phyloP scores from a whole-genome alignment of 2,888 invertebrate genomes.

The Epinotia bilunana region DNA sequence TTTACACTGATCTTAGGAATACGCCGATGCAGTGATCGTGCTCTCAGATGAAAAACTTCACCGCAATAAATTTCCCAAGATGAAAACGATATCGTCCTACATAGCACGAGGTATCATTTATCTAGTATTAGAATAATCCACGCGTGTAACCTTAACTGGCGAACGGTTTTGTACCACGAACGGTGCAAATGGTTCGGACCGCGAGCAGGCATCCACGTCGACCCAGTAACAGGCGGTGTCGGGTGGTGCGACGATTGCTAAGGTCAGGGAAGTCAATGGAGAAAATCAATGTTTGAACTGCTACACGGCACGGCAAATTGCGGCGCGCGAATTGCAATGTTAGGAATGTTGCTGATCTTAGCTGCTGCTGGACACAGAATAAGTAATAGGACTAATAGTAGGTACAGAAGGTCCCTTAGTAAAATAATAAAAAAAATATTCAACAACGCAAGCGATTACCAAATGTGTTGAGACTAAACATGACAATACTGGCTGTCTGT shows the following conservation, averaged over 20 bases:
- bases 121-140: slow-evolving; percentile 63
- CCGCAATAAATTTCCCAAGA: slow-evolving; percentile 40
- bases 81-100: slow-evolving; percentile 58
- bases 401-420: too few relatives aligned
- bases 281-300: slow-evolving; percentile 52
- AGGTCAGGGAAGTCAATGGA: slow-evolving; percentile 53
- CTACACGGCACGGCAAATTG: slow-evolving; percentile 36
- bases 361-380: background rate
- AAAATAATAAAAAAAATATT: too few relatives aligned
- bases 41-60: slow-evolving; percentile 20
- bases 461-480: too few relatives aligned
- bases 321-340: slow-evolving; percentile 17
- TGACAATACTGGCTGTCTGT: too few relatives aligned
- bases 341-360: background rate
- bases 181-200: slow-evolving; percentile 76
- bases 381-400: too few relatives aligned
- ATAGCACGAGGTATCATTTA: slow-evolving; percentile 64
- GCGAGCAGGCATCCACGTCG: slow-evolving; percentile 67
- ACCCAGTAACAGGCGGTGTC: slow-evolving; percentile 69
- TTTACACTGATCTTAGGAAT: background rate
- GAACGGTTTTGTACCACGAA: slow-evolving; percentile 61
- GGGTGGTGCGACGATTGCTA: slow-evolving; percentile 62
- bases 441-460: too few relatives aligned
- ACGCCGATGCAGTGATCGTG: slow-evolving; percentile 7
- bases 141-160: slow-evolving; percentile 70